Conservation (phyloP, 2,113 vertebrate species). For the Silurus meridionalis region DNA sequence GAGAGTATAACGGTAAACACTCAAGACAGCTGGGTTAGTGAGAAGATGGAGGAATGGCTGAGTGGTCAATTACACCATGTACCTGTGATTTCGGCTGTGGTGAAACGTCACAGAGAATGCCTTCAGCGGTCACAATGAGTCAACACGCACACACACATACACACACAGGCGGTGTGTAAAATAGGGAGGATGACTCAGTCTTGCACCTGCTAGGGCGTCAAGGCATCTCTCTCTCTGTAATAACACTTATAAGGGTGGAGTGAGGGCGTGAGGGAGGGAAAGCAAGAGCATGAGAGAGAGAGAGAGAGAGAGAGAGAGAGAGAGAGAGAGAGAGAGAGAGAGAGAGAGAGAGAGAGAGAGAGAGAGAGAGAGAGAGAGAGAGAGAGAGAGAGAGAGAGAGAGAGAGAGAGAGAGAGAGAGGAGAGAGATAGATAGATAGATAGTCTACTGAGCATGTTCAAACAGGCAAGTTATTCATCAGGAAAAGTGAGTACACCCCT, state of each 20-base stretch:
- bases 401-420: slow-evolving; percentile 67
- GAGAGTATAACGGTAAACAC: slow-evolving; percentile 48
- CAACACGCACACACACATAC: slow-evolving; percentile 32
- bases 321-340: not conserved
- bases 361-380: not conserved
- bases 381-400: slow-evolving; percentile 50
- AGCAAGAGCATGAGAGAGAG: not conserved
- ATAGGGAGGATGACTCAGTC: slow-evolving; percentile 65
- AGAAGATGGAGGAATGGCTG: slow-evolving; percentile 49
- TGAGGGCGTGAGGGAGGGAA: slow-evolving; percentile 9
- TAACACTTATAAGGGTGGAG: slow-evolving; percentile 47
- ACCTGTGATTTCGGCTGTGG: slow-evolving; percentile 57
- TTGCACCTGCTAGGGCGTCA: slow-evolving; percentile 71
- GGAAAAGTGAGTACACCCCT: not conserved
- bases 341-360: slow-evolving; percentile 65
- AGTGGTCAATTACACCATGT: slow-evolving; percentile 61
- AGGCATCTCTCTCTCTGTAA: slow-evolving; percentile 47
- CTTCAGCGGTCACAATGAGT: slow-evolving; percentile 33
- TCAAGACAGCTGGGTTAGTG: slow-evolving; percentile 41
- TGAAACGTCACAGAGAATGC: slow-evolving; percentile 42
- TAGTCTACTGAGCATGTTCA: slow-evolving; percentile 43
- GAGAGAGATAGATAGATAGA: slow-evolving; percentile 54
- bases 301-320: slow-evolving; percentile 51
- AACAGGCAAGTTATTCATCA: slow-evolving; percentile 39
- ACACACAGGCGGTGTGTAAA: slow-evolving; percentile 48